Percentiles rank a stretch among this genome's conserved stretches.
Evolutionary conservation across 2,888 invertebrate species (phyloP).

Genomic region (Drosophila mimetica): DNA sequence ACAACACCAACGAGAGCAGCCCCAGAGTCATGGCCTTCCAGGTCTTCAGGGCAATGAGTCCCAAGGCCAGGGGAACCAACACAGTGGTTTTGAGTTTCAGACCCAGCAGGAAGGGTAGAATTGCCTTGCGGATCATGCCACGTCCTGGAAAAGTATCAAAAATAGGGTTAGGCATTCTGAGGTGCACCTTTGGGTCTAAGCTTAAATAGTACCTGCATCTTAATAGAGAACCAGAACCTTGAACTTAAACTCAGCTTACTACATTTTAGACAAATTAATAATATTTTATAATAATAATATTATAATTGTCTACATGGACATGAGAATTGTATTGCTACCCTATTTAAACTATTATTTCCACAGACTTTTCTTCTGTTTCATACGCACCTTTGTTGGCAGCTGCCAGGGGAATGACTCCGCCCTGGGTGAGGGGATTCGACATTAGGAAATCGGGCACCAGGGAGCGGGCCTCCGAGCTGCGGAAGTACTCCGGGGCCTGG

Average conservation of each 20-base stretch:
- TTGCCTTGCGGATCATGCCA: constrained; percentile 92
- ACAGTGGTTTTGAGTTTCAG: constrained; percentile 94
- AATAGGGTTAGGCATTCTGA: not conserved
- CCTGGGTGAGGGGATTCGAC: constrained; percentile 86
- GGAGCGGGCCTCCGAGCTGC: constrained; percentile 82
- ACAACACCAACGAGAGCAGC: constrained; percentile 92
- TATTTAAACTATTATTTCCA: too few species aligned
- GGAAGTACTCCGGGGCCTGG: constrained; percentile 88
- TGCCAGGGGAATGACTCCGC: constrained; percentile 89
- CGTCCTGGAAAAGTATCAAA: constrained; percentile 86
- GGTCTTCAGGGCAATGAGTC: constrained; percentile 93
- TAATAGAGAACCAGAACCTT: too few species aligned
- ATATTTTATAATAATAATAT: too few species aligned
- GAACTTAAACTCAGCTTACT: not conserved
- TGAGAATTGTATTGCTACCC: too few species aligned
- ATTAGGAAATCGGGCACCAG: constrained; percentile 81
- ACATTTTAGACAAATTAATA: too few species aligned
- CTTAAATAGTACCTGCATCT: too few species aligned
- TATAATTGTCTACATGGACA: too few species aligned
- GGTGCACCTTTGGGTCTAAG: too few species aligned
- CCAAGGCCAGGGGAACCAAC: constrained; percentile 91
- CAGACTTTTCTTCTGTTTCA: not conserved
- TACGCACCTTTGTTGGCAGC: constrained; percentile 84
- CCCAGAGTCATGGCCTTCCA: constrained; percentile 95
- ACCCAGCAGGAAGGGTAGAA: constrained; percentile 93